Evolutionary conservation across 1,140 invertebrate species (phyloP), one percentile per base, ranked within the genome.

Genomic region (Stegodyphus mimosarum): DNA sequence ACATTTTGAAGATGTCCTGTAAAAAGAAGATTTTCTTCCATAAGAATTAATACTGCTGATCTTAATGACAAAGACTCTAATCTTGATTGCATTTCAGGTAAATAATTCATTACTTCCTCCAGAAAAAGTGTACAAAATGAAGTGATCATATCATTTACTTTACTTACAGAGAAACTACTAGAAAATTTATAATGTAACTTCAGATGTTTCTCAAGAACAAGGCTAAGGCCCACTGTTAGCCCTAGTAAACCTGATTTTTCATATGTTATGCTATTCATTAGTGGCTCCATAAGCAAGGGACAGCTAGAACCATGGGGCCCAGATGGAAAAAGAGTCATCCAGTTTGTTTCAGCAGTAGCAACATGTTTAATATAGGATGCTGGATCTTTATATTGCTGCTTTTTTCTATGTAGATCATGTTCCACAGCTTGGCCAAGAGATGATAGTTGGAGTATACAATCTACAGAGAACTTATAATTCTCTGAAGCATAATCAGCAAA

Each of bases 211-310:
- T 52, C 78, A 7, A 83, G 50, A 10, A 77, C 74, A n/a, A 76
- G 10, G n/a, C 69, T 67, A 18, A 83, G 1, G 6, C 78, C 83
- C 2, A 78, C 48, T 6, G 55, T 13, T 6, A 87, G 53, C 9
- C 78, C 86, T 55, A 63, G 50, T 7, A 74, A 0, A 11, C 74
- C 79, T 17, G 86, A 81, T 9, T 51, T 55, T 75, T 86, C 85
- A 51, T 11, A 5, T 10, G 10, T 60, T 17, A 3, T 13, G 9
- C 51, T 18, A 50, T 63, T n/a, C 51, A 13, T n/a, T 9, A 79
- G 77, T 48, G 73, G 78, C 64, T 55, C 33, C 17, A 87, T 33
- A n/a, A 87, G 33, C 53, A 87, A 83, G 11, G 86, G 86, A 55
- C 86, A 87, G 9, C 77, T n/a, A 53, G 72, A 66, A 5, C 78